A percentile compares a stretch with the other conserved stretches of the same genome.
Conservation (phyloP, 2,113 vertebrate species). For the Ia io region DNA sequence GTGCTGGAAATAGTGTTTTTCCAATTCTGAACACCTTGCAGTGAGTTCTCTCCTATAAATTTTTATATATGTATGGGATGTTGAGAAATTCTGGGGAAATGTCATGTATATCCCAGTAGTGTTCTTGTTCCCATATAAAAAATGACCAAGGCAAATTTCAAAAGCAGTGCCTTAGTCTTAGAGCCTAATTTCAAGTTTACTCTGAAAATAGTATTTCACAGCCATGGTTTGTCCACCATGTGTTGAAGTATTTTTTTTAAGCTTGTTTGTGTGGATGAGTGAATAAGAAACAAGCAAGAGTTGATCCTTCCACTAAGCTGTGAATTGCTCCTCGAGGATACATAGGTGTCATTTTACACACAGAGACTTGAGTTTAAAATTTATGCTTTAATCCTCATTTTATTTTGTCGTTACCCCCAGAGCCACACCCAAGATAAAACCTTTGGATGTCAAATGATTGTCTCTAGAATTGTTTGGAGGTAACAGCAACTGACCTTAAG, state of each 20-base stretch:
- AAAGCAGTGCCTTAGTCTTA: constrained; percentile 20
- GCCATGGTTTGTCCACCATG: background rate
- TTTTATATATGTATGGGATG: constrained; percentile 43
- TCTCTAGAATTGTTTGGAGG: background rate
- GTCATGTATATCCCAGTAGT: background rate
- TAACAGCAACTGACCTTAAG: background rate
- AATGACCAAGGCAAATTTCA: constrained; percentile 38
- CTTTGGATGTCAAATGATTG: background rate
- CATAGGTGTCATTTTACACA: constrained; percentile 5
- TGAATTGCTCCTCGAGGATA: background rate
- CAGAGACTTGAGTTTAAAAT: constrained; percentile 5
- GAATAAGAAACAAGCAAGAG: constrained; percentile 25
- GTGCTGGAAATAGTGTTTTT: constrained; percentile 94
- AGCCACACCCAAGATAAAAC: background rate
- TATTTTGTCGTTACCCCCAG: constrained; percentile 10
- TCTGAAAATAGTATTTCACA: constrained; percentile 14
- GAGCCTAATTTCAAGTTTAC: constrained; percentile 25
- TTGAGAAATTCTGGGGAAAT: constrained; percentile 52
- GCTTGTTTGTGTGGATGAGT: constrained; percentile 9
- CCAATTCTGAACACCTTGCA: constrained; percentile 88
- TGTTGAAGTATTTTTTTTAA: constrained; percentile 16
- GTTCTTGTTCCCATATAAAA: constrained; percentile 21
- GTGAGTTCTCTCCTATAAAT: constrained; percentile 77
- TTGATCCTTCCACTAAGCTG: background rate
- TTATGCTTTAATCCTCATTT: background rate